Evolutionary conservation across 2,797 vertebrate genomes (phyloP).

Genomic region (Poeciliopsis paucimaculata): DNA sequence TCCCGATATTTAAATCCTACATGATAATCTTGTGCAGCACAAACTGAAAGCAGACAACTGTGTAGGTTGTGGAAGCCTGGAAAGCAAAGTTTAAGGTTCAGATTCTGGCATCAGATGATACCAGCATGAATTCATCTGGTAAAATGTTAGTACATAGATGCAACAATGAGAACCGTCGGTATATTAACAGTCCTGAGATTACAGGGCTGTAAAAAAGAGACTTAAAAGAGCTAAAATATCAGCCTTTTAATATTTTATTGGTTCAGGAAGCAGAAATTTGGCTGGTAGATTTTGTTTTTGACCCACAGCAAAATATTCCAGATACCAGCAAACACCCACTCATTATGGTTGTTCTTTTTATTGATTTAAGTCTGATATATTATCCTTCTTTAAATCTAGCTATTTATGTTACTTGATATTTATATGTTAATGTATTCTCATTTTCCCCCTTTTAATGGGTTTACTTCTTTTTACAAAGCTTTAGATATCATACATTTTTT

Average conservation of each 20-base stretch:
- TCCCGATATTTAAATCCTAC: slow-evolving; percentile 20
- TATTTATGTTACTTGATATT: background rate
- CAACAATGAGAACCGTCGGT: background rate
- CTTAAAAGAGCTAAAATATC: background rate
- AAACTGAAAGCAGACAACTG: slow-evolving; percentile 6
- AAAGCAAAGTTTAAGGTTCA: slow-evolving; percentile 25
- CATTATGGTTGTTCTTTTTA: background rate
- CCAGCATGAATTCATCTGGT: slow-evolving; percentile 5
- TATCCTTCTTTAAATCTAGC: background rate
- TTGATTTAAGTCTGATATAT: background rate
- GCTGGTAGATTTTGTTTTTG: background rate
- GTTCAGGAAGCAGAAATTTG: background rate
- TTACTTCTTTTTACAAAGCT: background rate
- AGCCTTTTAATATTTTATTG: background rate
- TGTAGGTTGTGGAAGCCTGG: slow-evolving; percentile 19
- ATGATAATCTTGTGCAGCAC: background rate
- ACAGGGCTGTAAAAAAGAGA: background rate
- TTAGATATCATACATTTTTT: background rate
- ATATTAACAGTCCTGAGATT: background rate
- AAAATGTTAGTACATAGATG: background rate
- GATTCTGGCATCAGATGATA: slow-evolving; percentile 24
- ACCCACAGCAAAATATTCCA: background rate
- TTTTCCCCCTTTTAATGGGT: background rate
- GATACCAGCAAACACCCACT: background rate
- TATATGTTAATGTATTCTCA: background rate